Evolutionary conservation across 2,888 invertebrate species (phyloP).

Genomic region (Oscheius onirici): DNA sequence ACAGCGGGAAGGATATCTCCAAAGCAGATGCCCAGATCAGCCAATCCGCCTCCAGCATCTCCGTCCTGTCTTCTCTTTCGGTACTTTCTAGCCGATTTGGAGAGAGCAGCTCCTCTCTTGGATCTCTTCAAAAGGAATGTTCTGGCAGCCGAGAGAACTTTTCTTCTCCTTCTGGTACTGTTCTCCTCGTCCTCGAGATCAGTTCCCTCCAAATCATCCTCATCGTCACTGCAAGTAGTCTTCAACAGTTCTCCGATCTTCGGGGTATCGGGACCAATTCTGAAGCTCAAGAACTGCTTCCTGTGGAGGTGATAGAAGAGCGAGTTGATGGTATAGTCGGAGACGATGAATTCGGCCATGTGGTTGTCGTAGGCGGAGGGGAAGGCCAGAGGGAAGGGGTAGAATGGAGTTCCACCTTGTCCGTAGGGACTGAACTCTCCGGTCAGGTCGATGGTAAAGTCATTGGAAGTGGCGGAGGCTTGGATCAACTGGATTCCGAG

Average conservation of each 20-base stretch:
- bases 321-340: slow-evolving; percentile 67
- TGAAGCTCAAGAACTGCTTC: slow-evolving; percentile 65
- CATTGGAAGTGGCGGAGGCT: slow-evolving; percentile 64
- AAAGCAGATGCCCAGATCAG: slow-evolving; percentile 68
- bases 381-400: slow-evolving; percentile 66
- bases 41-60: slow-evolving; percentile 37
- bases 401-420: slow-evolving; percentile 65
- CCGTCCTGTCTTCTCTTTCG: slow-evolving; percentile 38
- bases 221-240: slow-evolving; percentile 68
- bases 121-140: not conserved
- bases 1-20: slow-evolving; percentile 70
- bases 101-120: not conserved
- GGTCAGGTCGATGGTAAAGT: slow-evolving; percentile 65
- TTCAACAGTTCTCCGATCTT: slow-evolving; percentile 69
- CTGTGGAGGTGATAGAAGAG: slow-evolving; percentile 67
- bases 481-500: slow-evolving; percentile 63
- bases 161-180: slow-evolving; percentile 28
- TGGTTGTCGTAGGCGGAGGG: slow-evolving; percentile 57
- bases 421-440: slow-evolving; percentile 66
- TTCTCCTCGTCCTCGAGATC: slow-evolving; percentile 55
- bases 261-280: slow-evolving; percentile 69
- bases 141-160: slow-evolving; percentile 6
- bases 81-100: slow-evolving; percentile 18
- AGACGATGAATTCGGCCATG: slow-evolving; percentile 66
- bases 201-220: slow-evolving; percentile 54